phyloP scores from a whole-genome alignment of 2,113 vertebrate genomes.

The Telmatochromis brachygnathus region DNA sequence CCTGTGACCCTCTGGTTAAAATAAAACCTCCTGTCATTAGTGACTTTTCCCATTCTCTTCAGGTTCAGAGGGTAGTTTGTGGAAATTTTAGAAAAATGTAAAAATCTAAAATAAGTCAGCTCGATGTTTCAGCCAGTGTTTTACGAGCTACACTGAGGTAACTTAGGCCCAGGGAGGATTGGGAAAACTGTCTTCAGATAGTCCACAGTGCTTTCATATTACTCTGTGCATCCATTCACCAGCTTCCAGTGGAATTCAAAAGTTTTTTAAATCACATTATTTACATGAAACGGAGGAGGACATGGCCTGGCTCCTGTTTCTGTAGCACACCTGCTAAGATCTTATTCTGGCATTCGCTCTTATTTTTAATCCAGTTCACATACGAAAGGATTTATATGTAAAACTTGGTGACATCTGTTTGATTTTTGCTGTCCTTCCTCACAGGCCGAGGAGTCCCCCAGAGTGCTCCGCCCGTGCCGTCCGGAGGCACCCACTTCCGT shows the following conservation, averaged over 20 bases:
- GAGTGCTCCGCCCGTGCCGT: slow-evolving; percentile 84
- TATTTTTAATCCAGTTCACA: not conserved
- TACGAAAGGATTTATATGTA: accelerated
- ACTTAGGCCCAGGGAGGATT: too few species aligned
- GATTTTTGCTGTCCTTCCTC: not conserved
- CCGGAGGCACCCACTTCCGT: slow-evolving; percentile 81
- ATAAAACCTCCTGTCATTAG: not conserved
- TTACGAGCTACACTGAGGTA: accelerated
- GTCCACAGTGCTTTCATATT: not conserved
- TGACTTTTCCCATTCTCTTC: not conserved
- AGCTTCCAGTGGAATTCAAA: not conserved
- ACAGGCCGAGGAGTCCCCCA: slow-evolving; percentile 83
- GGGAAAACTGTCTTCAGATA: not conserved
- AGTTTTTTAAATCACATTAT: not conserved
- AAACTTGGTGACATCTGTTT: not conserved
- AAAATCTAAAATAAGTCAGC: not conserved
- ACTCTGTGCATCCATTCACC: not conserved
- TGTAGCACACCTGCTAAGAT: not conserved
- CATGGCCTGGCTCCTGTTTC: not conserved
- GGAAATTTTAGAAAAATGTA: not conserved
- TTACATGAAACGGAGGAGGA: not conserved
- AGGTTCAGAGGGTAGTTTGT: not conserved
- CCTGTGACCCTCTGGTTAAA: slow-evolving; percentile 7
- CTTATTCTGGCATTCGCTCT: not conserved
- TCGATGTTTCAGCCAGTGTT: not conserved